phyloP scores from a whole-genome alignment of 1,140 invertebrate species.

The Nymphalis io region DNA sequence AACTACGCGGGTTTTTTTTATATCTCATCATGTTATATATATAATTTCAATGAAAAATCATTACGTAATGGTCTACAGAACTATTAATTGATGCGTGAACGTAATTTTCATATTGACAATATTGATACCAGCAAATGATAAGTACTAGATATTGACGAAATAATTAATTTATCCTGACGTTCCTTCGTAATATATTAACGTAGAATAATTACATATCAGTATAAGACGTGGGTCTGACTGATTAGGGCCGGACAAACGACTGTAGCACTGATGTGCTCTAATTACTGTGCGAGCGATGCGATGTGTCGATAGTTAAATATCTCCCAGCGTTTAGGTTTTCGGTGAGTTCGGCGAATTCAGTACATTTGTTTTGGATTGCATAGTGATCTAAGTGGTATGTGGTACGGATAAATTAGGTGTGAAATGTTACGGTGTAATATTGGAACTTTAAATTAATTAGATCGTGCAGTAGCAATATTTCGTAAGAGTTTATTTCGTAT shows the following conservation, averaged over 20 bases:
- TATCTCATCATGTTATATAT: too few relatives aligned
- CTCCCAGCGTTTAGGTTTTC: not conserved
- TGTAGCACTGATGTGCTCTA: conserved; percentile 39
- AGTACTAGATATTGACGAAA: not conserved
- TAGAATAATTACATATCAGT: conserved; percentile 36
- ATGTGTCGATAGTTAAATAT: conserved; percentile 35
- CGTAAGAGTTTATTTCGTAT: not conserved
- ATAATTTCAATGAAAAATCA: too few relatives aligned
- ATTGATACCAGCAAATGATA: not conserved
- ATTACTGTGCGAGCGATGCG: conserved; percentile 31
- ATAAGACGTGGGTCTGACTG: conserved; percentile 34
- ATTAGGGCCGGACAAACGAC: conserved; percentile 39
- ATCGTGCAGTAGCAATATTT: not conserved
- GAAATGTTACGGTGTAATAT: not conserved
- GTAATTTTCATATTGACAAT: too few relatives aligned
- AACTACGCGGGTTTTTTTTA: too few relatives aligned
- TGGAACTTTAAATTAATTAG: not conserved
- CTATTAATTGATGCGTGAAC: too few relatives aligned
- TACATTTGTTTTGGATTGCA: conserved; percentile 7
- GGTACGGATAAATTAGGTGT: not conserved
- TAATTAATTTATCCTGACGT: conserved; percentile 23
- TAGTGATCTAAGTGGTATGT: not conserved
- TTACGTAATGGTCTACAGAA: too few relatives aligned
- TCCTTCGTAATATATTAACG: conserved; percentile 26
- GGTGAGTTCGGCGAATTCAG: not conserved